These are phyloP conservation scores for Tetropium fuscum DNA, from an alignment of 2,888 invertebrate genomes.

Conservation along the genomic window DNA sequence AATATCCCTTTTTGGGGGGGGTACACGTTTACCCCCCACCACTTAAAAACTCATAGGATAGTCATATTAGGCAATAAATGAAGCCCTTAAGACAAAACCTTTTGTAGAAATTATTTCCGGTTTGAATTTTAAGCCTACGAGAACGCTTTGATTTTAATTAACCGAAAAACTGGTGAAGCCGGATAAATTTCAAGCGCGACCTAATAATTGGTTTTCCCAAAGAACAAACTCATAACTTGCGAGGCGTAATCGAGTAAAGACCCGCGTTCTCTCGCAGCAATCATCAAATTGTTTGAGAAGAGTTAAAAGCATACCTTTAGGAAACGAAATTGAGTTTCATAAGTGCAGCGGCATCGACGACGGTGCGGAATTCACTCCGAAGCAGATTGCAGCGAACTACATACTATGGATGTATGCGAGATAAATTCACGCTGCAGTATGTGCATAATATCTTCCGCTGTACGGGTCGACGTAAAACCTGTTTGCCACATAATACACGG, in stretches of 20 bases:
- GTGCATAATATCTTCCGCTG: slow-evolving; percentile 1
- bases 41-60: too few species aligned
- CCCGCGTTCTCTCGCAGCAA: not conserved
- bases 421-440: not conserved
- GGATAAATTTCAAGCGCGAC: too few species aligned
- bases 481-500: slow-evolving; percentile 4
- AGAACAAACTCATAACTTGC: too few species aligned
- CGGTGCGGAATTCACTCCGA: slow-evolving; percentile 9
- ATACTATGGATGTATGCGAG: slow-evolving; percentile 12
- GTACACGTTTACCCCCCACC: too few species aligned
- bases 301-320: slow-evolving; percentile 12
- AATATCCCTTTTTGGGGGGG: too few species aligned
- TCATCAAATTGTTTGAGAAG: slow-evolving; percentile 7
- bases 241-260: not conserved
- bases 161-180: too few species aligned
- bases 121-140: too few species aligned
- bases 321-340: slow-evolving; percentile 6
- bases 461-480: not conserved
- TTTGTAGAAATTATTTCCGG: too few species aligned
- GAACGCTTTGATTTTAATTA: too few species aligned
- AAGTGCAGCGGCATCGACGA: slow-evolving; percentile 5
- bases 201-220: too few species aligned
- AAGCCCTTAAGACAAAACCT: too few species aligned
- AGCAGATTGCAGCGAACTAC: slow-evolving; percentile 10
- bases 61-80: too few species aligned